Evolutionary conservation across 2,888 invertebrate species (phyloP), one percentile per base, ranked within the genome.

Genomic region (Zeuzera pyrina): DNA sequence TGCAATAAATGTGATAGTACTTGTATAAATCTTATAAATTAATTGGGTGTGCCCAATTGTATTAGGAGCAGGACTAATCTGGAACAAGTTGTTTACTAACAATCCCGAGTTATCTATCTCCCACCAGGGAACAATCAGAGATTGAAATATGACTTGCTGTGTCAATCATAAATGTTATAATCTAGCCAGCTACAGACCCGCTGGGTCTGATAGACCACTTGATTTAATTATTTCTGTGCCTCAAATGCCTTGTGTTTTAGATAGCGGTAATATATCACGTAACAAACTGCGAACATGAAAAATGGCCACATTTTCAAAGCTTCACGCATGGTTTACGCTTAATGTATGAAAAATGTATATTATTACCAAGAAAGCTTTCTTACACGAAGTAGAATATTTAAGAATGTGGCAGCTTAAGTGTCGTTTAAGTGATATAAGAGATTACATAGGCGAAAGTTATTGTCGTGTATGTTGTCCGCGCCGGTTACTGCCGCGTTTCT

Each of bases 201-300:
- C 22, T 25, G 27, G 14, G 25, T 4, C 11, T 12, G 24, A 32
- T 16, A 26, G n/a, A 28, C 7, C 21, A 30, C 16, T 6, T 15
- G 31, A 28, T 38, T 35, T 32, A 34, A 34, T 38, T 38, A 35
- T 35, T 38, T 35, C 30, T 22, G 19, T 19, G 1, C 19, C 2
- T 7, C 11, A n/a, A 28, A 24, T 24, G 19, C 23, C 27, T 27
- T n/a, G 11, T 12, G 21, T 29, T 22, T 30, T 21, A 30, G 27
- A 36, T 29, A 30, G 31, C 15, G 12, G 34, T 28, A 28, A 36
- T 34, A 36, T 30, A 34, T 34, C 30, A 29, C 19, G 25, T 30
- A 28, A 28, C 36, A 34, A 34, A 36, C 28, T 30, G 30, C 19
- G 6, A 12, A 33, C 27, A 36, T 33, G 33, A 36, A n/a, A 23